phyloP scores from a whole-genome alignment of 2,888 invertebrate genomes.

The Agrochola lota region DNA sequence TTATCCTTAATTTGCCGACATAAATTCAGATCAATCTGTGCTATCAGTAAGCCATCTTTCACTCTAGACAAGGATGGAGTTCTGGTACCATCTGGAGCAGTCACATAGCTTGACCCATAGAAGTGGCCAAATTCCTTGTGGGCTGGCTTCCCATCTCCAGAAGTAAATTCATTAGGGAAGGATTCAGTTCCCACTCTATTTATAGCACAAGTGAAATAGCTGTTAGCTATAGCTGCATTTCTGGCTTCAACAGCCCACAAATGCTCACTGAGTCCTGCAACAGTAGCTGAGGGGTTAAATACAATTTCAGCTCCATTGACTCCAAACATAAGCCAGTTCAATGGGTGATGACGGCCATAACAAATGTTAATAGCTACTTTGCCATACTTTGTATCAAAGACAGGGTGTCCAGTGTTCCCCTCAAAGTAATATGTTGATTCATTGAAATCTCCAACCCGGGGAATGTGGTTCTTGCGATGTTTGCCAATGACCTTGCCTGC shows the following conservation, averaged over 20 bases:
- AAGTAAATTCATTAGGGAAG: slow-evolving; percentile 92
- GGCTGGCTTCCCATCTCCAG: slow-evolving; percentile 93
- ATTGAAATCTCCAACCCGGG: slow-evolving; percentile 99
- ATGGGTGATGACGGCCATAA: slow-evolving; percentile 99
- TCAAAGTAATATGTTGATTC: slow-evolving; percentile 99
- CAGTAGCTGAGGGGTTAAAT: slow-evolving; percentile 99
- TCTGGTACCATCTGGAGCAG: slow-evolving; percentile 98
- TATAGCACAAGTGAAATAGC: slow-evolving; percentile 97
- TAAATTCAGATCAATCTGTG: slow-evolving; percentile 97
- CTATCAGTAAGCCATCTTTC: slow-evolving; percentile 96
- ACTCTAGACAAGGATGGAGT: slow-evolving; percentile 96
- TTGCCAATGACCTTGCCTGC: slow-evolving; percentile 97
- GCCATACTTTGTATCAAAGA: slow-evolving; percentile 96
- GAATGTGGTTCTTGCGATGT: slow-evolving; percentile 99
- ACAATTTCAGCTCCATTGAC: slow-evolving; percentile 99
- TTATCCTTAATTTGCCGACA: slow-evolving; percentile 98
- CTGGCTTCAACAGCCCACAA: slow-evolving; percentile 99
- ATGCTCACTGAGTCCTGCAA: slow-evolving; percentile 95
- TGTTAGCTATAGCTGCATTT: slow-evolving; percentile 99
- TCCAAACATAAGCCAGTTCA: slow-evolving; percentile 99
- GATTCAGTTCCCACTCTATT: slow-evolving; percentile 98
- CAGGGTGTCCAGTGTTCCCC: slow-evolving; percentile 98
- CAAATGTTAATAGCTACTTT: slow-evolving; percentile 99
- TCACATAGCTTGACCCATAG: slow-evolving; percentile 98
- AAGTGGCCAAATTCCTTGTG: slow-evolving; percentile 98